Base-by-base conservation (phyloP, 1,140 invertebrate genomes). In the Caenorhabditis latens region DNA sequence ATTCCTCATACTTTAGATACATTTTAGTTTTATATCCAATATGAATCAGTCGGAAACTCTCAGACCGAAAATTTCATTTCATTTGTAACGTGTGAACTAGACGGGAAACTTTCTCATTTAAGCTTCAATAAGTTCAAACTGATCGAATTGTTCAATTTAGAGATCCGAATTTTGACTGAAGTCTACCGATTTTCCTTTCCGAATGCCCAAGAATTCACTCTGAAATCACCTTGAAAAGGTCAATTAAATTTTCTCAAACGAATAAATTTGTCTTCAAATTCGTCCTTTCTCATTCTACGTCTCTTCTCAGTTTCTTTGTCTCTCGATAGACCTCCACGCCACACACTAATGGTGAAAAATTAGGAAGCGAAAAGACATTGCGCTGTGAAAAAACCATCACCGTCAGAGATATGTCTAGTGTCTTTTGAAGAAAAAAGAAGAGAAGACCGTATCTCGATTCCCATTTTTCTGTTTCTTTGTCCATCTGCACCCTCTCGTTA, bases 351-450 rank as follows among this genome's bases (percentile, higher is more conserved):
- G 21, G 71, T 50, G 71, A 79, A 79, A 50, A 79, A 79, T 79
- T 79, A 24, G 71, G 53, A 40, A 71, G 43, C 32, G 32, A 32
- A 71, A 43, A 46, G 16, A n/a, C 58, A n/a, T 46, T 71, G 32
- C 32, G 32, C 32, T 32, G 32, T 32, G 61, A 32, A 21, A 63
- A 63, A 32, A 63, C 21, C 61, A 4, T 24, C 58, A 14, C 8
- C 24, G 9, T 6, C 9, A 32, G 61, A 63, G 61, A 8, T 42
- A 5, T 67, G 63, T 67, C 63, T 67, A 50, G 19, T 79, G 71
- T 50, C 46, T 79, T 79, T 79, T 79, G 71, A 79, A 79, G 71
- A 79, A 79, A 61, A 24, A 50, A n/a, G 71, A 79, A 5, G 16
- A 43, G 24, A 46, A 75, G 46, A 79, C 65, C 11, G 65, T 71